A percentile compares a stretch with the other conserved stretches of the same genome.
Conservation (phyloP, 30 jellyfish, hydroid and myxozoan genomes). For the Nemopilema nomurai region DNA sequence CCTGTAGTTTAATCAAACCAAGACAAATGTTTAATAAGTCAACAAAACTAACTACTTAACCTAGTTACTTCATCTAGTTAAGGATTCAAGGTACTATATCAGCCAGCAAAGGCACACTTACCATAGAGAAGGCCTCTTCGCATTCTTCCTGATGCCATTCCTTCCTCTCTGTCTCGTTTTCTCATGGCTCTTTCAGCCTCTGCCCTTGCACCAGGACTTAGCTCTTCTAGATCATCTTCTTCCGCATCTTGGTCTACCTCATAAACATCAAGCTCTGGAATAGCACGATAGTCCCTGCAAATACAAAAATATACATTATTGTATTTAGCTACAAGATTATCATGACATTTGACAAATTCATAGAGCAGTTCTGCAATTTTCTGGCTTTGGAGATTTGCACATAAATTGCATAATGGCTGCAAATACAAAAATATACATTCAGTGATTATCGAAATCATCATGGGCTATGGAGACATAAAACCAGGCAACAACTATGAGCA, state of each 20-base stretch:
- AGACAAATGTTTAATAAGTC: too few relatives aligned
- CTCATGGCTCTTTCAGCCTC: conserved; percentile 93
- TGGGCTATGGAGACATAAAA: too few relatives aligned
- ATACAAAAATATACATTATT: neutral
- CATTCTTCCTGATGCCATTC: conserved; percentile 83
- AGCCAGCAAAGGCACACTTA: too few relatives aligned
- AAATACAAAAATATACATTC: too few relatives aligned
- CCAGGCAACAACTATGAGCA: too few relatives aligned
- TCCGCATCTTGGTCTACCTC: conserved; percentile 62
- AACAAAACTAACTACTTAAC: too few relatives aligned
- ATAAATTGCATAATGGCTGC: conserved; percentile 26
- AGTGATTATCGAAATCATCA: too few relatives aligned
- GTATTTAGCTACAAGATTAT: too few relatives aligned
- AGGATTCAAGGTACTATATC: too few relatives aligned
- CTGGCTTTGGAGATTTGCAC: too few relatives aligned
- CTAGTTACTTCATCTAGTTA: too few relatives aligned
- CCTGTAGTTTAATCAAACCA: too few relatives aligned
- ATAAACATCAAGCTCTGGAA: conserved; percentile 88
- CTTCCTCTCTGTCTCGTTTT: conserved; percentile 93
- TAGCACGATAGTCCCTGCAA: conserved; percentile 85
- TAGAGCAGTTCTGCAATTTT: neutral
- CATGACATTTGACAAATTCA: neutral
- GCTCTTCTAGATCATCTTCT: conserved; percentile 77
- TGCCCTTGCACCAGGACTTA: conserved; percentile 75
- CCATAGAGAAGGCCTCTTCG: conserved; percentile 96